phyloP scores from a whole-genome alignment of 1,140 invertebrate genomes.

The Drosophila gunungcola region DNA sequence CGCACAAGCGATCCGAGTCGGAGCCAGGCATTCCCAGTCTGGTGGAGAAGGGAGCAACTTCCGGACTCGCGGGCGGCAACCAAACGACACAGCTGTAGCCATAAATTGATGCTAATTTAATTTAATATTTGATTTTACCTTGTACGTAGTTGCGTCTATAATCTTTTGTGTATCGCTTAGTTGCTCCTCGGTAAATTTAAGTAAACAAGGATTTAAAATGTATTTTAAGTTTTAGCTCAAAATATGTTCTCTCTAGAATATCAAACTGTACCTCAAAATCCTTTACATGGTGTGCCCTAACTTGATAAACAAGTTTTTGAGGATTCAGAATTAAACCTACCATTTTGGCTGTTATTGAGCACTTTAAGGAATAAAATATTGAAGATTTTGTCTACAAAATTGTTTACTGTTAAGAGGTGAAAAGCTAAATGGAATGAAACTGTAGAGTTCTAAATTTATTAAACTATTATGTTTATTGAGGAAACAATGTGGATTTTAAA shows the following conservation, averaged over 20 bases:
- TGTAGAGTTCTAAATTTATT: background rate
- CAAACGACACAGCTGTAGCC: conserved; percentile 42
- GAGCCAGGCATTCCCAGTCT: conserved; percentile 77
- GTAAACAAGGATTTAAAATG: conserved; percentile 14
- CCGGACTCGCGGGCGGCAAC: conserved; percentile 21
- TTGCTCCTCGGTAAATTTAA: conserved; percentile 21
- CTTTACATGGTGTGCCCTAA: conserved; percentile 1
- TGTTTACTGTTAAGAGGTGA: conserved; percentile 4
- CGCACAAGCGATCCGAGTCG: conserved; percentile 84
- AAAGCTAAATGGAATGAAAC: background rate
- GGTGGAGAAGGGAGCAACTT: conserved; percentile 28
- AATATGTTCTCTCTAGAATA: conserved; percentile 7
- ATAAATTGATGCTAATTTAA: conserved; percentile 55
- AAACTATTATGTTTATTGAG: background rate
- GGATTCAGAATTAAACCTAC: conserved; percentile 8
- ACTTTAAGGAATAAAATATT: conserved; percentile 11
- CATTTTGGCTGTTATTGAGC: conserved; percentile 20
- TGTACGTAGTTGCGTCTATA: conserved; percentile 42
- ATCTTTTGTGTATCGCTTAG: conserved; percentile 14
- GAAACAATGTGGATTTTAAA: background rate
- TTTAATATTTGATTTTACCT: conserved; percentile 26
- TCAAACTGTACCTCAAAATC: conserved; percentile 25
- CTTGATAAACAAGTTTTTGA: conserved; percentile 1
- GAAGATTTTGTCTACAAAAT: conserved; percentile 2
- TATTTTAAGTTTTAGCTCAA: conserved; percentile 33